Percentiles rank a stretch among this genome's conserved stretches.
Evolutionary conservation across 2,888 invertebrate species (phyloP).

Genomic region (Linyphia triangularis): DNA sequence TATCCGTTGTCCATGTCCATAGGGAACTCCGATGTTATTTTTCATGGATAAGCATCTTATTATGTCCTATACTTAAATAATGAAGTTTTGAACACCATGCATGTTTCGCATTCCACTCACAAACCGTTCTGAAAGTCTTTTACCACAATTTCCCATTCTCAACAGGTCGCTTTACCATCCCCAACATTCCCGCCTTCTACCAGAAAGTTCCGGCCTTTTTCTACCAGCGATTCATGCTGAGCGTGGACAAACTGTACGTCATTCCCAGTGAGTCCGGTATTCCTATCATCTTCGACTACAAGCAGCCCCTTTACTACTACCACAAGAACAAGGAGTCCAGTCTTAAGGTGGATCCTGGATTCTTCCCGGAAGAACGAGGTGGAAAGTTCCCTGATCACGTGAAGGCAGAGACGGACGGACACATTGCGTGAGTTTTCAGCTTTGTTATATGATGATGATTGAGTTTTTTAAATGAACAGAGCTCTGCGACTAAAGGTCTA

Average conservation of each 20-base stretch:
- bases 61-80: too few species aligned
- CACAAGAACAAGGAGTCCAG: constrained; percentile 73
- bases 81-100: too few species aligned
- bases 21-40: neutral
- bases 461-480: too few species aligned
- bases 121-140: too few species aligned
- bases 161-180: constrained; percentile 67
- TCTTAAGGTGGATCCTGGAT: constrained; percentile 75
- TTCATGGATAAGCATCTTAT: too few species aligned
- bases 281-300: constrained; percentile 69
- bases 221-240: constrained; percentile 63
- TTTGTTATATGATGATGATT: neutral
- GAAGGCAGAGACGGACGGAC: constrained; percentile 67
- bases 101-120: neutral
- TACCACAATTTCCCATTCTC: too few species aligned
- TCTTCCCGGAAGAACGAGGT: constrained; percentile 76
- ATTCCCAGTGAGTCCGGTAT: constrained; percentile 71
- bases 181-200: constrained; percentile 62
- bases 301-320: constrained; percentile 59
- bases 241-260: constrained; percentile 58
- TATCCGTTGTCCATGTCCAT: neutral
- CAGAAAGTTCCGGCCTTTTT: constrained; percentile 35
- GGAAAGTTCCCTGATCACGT: constrained; percentile 73
- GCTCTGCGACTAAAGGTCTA: too few species aligned
- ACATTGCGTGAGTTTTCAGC: constrained; percentile 73